phyloP scores from a whole-genome alignment of 2,888 invertebrate genomes.

The Caenorhabditis afra region DNA sequence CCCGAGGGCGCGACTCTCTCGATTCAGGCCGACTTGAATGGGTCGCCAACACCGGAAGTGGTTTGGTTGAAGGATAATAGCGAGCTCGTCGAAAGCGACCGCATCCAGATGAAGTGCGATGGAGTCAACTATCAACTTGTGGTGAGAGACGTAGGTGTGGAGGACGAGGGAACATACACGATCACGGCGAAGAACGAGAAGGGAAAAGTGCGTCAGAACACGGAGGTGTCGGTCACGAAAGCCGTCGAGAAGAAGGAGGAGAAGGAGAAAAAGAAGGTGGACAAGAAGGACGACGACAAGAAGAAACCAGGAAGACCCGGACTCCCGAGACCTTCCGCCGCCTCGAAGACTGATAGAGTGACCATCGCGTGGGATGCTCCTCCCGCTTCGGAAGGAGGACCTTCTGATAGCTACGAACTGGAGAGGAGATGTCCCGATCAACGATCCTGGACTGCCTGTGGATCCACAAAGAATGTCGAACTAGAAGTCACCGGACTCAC shows the following conservation, averaged over 20 bases:
- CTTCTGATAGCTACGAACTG: conserved; percentile 61
- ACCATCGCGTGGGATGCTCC: conserved; percentile 62
- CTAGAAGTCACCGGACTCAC: conserved; percentile 62
- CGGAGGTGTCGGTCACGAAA: conserved; percentile 61
- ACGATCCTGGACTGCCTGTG: conserved; percentile 62
- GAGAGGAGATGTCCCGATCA: conserved; percentile 70
- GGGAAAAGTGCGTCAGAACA: conserved; percentile 68
- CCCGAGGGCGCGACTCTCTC: conserved; percentile 68
- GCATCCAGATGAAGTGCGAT: conserved; percentile 56
- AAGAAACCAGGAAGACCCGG: conserved; percentile 56
- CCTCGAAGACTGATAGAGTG: conserved; percentile 42
- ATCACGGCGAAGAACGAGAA: conserved; percentile 67
- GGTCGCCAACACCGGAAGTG: conserved; percentile 68
- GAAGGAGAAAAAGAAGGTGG: conserved; percentile 59
- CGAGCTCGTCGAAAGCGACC: conserved; percentile 56
- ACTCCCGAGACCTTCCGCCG: conserved; percentile 47
- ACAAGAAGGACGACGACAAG: conserved; percentile 51
- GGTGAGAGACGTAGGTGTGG: conserved; percentile 51
- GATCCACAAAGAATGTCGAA: conserved; percentile 41
- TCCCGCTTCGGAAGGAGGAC: conserved; percentile 43
- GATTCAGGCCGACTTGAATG: conserved; percentile 69
- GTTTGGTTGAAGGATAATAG: conserved; percentile 63
- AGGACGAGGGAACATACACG: conserved; percentile 68
- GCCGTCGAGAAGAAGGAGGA: conserved; percentile 48
- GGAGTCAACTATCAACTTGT: conserved; percentile 62